Conservation (phyloP, 2,113 vertebrate species). For the Cynopterus brachyotis region DNA sequence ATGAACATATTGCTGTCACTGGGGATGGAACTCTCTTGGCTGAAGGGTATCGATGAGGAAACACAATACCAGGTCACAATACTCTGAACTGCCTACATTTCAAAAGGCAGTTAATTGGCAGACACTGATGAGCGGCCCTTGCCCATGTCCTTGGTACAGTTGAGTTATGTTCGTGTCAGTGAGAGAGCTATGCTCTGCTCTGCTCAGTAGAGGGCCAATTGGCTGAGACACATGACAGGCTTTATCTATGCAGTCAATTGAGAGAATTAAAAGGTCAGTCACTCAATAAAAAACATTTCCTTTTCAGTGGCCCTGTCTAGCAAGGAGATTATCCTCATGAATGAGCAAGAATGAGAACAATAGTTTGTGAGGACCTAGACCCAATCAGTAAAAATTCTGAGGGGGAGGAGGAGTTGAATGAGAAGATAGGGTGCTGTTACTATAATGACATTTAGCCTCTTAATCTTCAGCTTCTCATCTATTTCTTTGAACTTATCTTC, state of each 20-base stretch:
- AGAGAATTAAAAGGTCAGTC: slow-evolving; percentile 72
- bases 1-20: slow-evolving; percentile 73
- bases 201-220: slow-evolving; percentile 44
- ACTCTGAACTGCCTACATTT: slow-evolving; percentile 31
- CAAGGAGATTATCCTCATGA: slow-evolving; percentile 66
- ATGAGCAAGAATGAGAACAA: slow-evolving; percentile 63
- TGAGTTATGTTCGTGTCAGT: slow-evolving; percentile 11
- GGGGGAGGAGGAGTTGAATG: neutral
- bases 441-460: neutral
- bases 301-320: slow-evolving; percentile 52
- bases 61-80: slow-evolving; percentile 62
- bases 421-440: neutral
- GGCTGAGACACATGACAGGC: slow-evolving; percentile 54
- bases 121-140: neutral
- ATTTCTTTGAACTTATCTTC: neutral
- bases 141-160: neutral
- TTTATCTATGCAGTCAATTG: slow-evolving; percentile 68
- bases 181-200: neutral
- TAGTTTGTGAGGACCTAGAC: slow-evolving; percentile 26
- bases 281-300: slow-evolving; percentile 68
- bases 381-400: slow-evolving; percentile 38
- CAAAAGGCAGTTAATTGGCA: slow-evolving; percentile 70
- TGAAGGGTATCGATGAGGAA: slow-evolving; percentile 74
- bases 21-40: slow-evolving; percentile 38
- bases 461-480: neutral